These are phyloP conservation scores for Conus canariensis DNA, from an alignment of 2,888 invertebrate species.

Conservation along the genomic window DNA sequence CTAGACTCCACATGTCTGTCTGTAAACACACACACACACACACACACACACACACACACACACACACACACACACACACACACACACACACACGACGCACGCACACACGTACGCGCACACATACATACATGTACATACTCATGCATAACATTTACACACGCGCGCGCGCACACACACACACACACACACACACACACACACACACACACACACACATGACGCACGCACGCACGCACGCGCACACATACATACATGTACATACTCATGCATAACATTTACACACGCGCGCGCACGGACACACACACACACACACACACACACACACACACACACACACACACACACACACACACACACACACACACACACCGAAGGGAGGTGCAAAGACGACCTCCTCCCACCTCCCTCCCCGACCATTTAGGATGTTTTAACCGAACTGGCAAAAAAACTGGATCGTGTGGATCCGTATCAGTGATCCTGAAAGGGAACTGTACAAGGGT, in stretches of 20 bases:
- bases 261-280: background rate
- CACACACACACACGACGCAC: too few species aligned
- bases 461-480: too few species aligned
- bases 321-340: background rate
- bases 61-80: background rate
- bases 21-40: background rate
- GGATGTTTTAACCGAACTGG: too few species aligned
- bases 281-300: background rate
- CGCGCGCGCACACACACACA: background rate
- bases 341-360: background rate
- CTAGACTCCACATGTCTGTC: constrained; percentile 41
- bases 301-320: background rate
- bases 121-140: background rate
- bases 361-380: background rate
- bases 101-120: background rate
- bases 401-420: too few species aligned
- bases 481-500: too few species aligned
- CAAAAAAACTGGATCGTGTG: too few species aligned
- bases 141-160: background rate
- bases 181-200: background rate
- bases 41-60: background rate
- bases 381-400: too few species aligned
- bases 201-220: background rate
- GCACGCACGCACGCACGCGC: background rate
- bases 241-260: background rate